Base-by-base conservation (phyloP, 1,140 invertebrate species). In the Cheumatopsyche charites region DNA sequence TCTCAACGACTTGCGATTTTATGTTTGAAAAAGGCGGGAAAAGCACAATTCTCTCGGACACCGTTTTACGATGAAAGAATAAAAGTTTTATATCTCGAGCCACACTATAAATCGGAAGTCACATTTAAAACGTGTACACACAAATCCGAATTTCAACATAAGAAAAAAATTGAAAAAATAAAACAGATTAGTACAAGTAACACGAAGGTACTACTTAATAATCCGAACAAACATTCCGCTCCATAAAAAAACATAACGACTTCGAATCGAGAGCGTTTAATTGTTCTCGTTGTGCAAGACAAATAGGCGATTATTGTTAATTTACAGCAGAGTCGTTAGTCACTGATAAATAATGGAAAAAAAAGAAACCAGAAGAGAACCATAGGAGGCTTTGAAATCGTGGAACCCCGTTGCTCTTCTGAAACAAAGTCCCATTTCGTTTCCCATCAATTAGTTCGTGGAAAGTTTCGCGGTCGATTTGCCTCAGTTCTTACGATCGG, bases 261-360 rank as follows among this genome's bases (percentile, higher is more conserved):
- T 36, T 36, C 29, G 29, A 36, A 36, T 36, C 29, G 29, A 36
- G 29, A 36, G 21, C 63, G n/a, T 2, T 66, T 66, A 66, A 66
- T 66, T 66, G 42, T 66, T 66, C 17, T 23, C 43, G 23, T 47
- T 42, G 63, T 47, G 63, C 63, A 66, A 66, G 63, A 66, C 63
- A 47, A 47, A 66, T 66, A 66, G 63, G 23, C 43, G 63, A 66
- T 66, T 47, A 66, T 47, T 66, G 63, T 47, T 66, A 66, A 66
- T 43, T 7, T 66, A 43, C 63, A 66, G 17, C 12, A 9, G 21
- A 12, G 63, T 42, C 63, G 43, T 66, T 66, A 66, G 43, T 66
- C 26, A 66, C 15, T n/a, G n/a, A n/a, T n/a, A n/a, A n/a, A n/a
- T n/a, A n/a, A n/a, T n/a, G n/a, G n/a, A n/a, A 45, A n/a, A 47